Evolutionary conservation across 2,888 invertebrate genomes (phyloP), one percentile per base, ranked within the genome.

Genomic region (Eristalis pertinax): DNA sequence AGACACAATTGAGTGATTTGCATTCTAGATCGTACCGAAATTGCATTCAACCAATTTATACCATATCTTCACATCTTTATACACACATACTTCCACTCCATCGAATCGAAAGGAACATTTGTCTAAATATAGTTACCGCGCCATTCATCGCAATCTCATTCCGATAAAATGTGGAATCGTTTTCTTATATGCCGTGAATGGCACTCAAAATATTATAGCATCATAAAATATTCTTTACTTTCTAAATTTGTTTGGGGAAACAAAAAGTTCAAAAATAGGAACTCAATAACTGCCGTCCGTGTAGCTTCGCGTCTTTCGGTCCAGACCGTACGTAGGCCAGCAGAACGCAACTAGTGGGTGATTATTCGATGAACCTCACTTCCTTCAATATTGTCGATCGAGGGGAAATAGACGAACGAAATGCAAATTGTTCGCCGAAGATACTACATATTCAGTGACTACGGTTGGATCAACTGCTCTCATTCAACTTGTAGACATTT

Each of bases 401-500:
- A 60, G 15, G 26, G 26, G 26, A 60, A 7, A 60, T 13, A 26
- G 26, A 22, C 2, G 11, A 58, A 22, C 11, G 2, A 24, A 24
- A 26, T 0, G 4, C 13, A 26, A 26, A 19, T 7, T 15, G 15
- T 43, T 43, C 19, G 22, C 11, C 10, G n/a, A 24, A 26, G 13
- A 26, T 60, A 29, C 60, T 60, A 29, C 60, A 15, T 8, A 8
- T 60, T 26, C 13, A 60, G 24, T 13, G 60, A 60, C 15, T 60
- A 15, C 11, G 26, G 4, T 24, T 29, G 26, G 60, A 60, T 26
- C 60, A 64, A 64, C 26, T n/a, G 15, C 63, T n/a, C 63, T 77
- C 38, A 78, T 78, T 78, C 56, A 56, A n/a, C 29, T 78, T 70
- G 56, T 70, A 56, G 38, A 70, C 26, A 64, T 41, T 63, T 64